Percentiles rank a stretch among this genome's conserved stretches.
These are phyloP conservation scores for Bos indicus DNA, from an alignment of 2,113 vertebrate species.

Conservation along the genomic window DNA sequence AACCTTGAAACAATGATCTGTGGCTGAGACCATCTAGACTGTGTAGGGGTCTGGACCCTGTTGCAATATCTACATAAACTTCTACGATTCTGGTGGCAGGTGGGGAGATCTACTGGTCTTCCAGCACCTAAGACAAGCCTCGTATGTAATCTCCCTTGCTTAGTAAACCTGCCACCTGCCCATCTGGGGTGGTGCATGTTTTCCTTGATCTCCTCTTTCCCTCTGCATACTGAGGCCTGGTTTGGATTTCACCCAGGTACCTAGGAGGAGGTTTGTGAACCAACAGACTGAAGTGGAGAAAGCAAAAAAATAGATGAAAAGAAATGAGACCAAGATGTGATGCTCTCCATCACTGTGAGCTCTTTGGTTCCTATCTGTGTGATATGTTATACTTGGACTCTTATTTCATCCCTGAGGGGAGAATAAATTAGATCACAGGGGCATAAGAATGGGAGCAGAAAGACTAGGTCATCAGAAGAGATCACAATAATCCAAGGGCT, in stretches of 20 bases:
- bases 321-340: accelerated
- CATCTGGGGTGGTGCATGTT: not conserved
- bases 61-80: not conserved
- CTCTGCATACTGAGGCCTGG: not conserved
- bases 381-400: not conserved
- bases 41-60: not conserved
- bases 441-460: not conserved
- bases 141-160: not conserved
- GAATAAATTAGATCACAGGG: not conserved
- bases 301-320: not conserved
- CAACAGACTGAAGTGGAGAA: not conserved
- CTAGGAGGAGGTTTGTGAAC: not conserved
- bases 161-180: not conserved
- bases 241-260: not conserved
- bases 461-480: not conserved
- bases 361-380: not conserved
- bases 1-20: not conserved
- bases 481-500: not conserved
- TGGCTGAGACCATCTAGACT: not conserved
- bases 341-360: not conserved
- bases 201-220: not conserved
- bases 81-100: not conserved
- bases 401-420: not conserved
- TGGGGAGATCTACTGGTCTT: not conserved
- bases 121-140: not conserved